Evolutionary conservation across 2,888 invertebrate genomes (phyloP).

Genomic region (Eretmocerus hayati): DNA sequence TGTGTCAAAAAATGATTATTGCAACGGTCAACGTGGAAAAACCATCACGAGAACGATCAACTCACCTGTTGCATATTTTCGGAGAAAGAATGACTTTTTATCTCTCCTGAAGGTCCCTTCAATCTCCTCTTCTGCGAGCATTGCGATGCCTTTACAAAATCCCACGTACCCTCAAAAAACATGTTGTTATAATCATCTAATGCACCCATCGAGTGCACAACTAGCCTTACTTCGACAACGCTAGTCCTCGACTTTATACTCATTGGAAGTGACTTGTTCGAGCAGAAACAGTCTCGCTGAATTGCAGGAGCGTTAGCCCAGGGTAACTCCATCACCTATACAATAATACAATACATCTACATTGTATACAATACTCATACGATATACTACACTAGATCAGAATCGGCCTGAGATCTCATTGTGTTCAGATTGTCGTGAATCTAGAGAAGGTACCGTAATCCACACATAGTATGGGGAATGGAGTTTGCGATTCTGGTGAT

Average conservation of each 20-base stretch:
- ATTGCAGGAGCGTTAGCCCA: constrained; percentile 66
- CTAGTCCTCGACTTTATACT: constrained; percentile 71
- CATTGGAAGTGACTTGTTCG: constrained; percentile 59
- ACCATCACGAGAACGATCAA: too few relatives aligned
- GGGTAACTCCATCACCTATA: constrained; percentile 70
- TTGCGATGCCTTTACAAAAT: constrained; percentile 66
- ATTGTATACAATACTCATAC: too few relatives aligned
- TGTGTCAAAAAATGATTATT: too few relatives aligned
- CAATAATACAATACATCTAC: too few relatives aligned
- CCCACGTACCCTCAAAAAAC: constrained; percentile 78
- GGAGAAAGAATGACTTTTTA: constrained; percentile 53
- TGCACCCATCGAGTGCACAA: constrained; percentile 75
- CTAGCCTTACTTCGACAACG: constrained; percentile 74
- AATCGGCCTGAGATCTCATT: too few relatives aligned
- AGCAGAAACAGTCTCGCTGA: constrained; percentile 74
- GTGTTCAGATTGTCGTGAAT: too few relatives aligned
- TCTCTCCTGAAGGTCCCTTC: constrained; percentile 70
- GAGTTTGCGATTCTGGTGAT: too few relatives aligned
- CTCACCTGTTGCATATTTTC: constrained; percentile 50
- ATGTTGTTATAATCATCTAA: constrained; percentile 79
- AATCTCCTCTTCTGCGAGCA: constrained; percentile 66
- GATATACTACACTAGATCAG: too few relatives aligned
- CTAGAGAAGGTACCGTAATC: too few relatives aligned
- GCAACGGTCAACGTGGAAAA: too few relatives aligned
- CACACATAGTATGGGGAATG: too few relatives aligned